A percentile compares a stretch with the other conserved stretches of the same genome.
These are phyloP conservation scores for Rhopilema esculentum DNA, from an alignment of 30 jellyfish, hydroid and myxozoan species.

Conservation along the genomic window DNA sequence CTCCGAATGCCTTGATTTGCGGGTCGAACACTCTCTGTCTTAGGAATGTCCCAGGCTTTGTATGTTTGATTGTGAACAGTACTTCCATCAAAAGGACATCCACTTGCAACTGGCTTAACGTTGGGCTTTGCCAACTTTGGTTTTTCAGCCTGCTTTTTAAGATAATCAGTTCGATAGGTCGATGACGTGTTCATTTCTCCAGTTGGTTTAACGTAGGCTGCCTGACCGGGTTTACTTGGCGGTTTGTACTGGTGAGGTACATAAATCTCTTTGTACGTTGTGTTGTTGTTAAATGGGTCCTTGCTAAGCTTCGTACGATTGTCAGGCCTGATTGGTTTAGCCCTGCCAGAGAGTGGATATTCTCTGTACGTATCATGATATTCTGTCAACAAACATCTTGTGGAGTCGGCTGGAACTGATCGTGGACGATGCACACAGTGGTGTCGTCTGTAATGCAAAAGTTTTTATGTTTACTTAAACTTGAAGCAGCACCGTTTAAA, in stretches of 20 bases:
- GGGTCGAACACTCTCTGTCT: slow-evolving; percentile 69
- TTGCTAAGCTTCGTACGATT: slow-evolving; percentile 72
- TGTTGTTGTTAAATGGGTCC: slow-evolving; percentile 83
- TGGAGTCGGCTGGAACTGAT: slow-evolving; percentile 16
- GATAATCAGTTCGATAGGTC: slow-evolving; percentile 84
- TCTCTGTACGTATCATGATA: slow-evolving; percentile 93
- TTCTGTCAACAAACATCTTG: slow-evolving; percentile 85
- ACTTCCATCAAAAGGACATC: slow-evolving; percentile 84
- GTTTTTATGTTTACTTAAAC: background rate
- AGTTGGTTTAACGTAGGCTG: slow-evolving; percentile 70
- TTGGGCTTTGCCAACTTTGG: slow-evolving; percentile 86
- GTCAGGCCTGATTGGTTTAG: slow-evolving; percentile 84
- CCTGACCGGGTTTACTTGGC: slow-evolving; percentile 69
- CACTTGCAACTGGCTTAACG: slow-evolving; percentile 74
- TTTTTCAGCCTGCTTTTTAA: slow-evolving; percentile 71
- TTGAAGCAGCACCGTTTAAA: no score
- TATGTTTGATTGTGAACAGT: slow-evolving; percentile 96
- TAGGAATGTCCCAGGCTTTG: slow-evolving; percentile 92
- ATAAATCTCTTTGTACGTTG: slow-evolving; percentile 78
- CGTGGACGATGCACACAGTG: slow-evolving; percentile 95
- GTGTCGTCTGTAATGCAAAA: slow-evolving; percentile 84
- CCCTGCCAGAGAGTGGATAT: slow-evolving; percentile 55
- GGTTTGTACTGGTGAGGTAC: slow-evolving; percentile 77
- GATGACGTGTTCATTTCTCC: slow-evolving; percentile 79
- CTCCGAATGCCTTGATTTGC: slow-evolving; percentile 71